phyloP scores from a whole-genome alignment of 2,113 vertebrate genomes.

The Tetrao urogallus region DNA sequence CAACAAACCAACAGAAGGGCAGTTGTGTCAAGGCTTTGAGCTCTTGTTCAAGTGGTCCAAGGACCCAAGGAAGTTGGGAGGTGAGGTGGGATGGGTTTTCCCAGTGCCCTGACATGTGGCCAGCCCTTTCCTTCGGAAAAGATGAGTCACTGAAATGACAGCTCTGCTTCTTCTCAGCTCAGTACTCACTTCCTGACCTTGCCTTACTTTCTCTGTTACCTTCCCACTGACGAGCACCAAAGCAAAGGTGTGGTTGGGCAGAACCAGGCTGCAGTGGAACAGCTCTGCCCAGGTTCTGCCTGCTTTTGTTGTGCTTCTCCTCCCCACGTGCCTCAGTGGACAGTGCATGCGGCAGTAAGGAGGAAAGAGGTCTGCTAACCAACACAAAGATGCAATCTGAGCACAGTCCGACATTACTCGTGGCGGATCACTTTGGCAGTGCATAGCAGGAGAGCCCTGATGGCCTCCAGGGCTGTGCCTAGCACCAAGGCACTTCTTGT shows the following conservation, averaged over 20 bases:
- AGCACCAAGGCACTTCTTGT: too few species aligned
- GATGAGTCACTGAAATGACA: not conserved
- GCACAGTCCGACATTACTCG: fast-evolving
- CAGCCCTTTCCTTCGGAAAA: not conserved
- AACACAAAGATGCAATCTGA: not conserved
- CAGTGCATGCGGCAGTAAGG: not conserved
- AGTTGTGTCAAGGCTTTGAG: fast-evolving
- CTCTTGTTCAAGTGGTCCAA: not conserved
- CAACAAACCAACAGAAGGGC: fast-evolving
- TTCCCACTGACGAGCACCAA: not conserved
- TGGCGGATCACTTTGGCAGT: not conserved
- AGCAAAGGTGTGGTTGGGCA: not conserved
- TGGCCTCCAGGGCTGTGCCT: not conserved
- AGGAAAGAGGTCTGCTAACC: not conserved
- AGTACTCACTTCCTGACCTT: not conserved
- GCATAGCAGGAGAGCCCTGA: not conserved
- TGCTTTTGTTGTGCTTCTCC: not conserved
- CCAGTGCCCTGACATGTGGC: fast-evolving
- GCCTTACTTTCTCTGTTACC: not conserved
- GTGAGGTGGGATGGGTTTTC: not conserved
- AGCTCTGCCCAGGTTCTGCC: not conserved
- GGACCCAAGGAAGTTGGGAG: not conserved
- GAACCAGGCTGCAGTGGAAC: not conserved
- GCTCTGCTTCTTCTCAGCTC: not conserved
- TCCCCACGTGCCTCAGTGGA: not conserved